A percentile compares a stretch with the other conserved stretches of the same genome.
Evolutionary conservation across 2,113 vertebrate species (phyloP).

Genomic region (Raphicerus campestris): DNA sequence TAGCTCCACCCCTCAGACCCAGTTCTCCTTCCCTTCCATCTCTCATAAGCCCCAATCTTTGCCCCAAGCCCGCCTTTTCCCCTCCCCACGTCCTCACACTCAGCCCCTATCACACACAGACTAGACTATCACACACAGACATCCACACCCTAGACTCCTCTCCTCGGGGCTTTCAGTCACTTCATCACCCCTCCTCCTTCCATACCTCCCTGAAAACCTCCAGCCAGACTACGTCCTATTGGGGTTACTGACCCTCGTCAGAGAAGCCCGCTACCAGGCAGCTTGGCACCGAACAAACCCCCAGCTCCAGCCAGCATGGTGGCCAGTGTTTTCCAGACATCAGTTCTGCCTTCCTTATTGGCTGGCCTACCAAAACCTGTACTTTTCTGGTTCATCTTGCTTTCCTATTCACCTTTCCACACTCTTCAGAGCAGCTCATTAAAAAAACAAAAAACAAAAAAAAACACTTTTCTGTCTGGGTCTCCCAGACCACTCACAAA

Average conservation of each 20-base stretch:
- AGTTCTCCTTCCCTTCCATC: background rate
- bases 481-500: too few relatives aligned
- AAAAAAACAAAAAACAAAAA: background rate
- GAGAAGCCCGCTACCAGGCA: background rate
- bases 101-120: background rate
- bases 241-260: background rate
- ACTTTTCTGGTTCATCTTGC: background rate
- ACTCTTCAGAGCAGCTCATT: background rate
- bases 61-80: fast-evolving
- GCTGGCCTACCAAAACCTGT: background rate
- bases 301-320: too few relatives aligned
- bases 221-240: background rate
- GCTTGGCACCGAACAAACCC: background rate
- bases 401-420: background rate
- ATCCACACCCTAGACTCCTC: background rate
- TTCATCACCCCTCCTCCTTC: background rate
- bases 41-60: background rate
- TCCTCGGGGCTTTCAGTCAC: too few relatives aligned
- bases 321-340: background rate
- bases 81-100: too few relatives aligned
- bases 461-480: background rate
- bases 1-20: background rate
- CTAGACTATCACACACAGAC: too few relatives aligned
- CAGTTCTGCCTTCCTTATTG: background rate
- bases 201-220: background rate